Evolutionary conservation across 2,113 vertebrate species (phyloP), one percentile per base, ranked within the genome.

Genomic region (Monarcha castaneiventris): DNA sequence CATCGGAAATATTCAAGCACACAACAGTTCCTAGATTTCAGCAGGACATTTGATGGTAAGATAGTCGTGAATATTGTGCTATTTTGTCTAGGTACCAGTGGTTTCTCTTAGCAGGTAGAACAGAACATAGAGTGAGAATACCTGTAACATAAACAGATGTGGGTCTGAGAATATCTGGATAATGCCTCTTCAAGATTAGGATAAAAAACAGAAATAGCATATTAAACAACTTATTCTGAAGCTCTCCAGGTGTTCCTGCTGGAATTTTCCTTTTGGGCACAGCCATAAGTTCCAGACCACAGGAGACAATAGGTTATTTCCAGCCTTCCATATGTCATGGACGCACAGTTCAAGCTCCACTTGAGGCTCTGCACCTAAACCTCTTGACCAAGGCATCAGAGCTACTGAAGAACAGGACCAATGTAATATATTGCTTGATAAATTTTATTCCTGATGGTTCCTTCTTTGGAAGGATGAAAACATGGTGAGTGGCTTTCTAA

Each of bases 401-500:
- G 3, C 9, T 56, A 17, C 21, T 27, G 30, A 68, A 75, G 48
- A 80, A 23, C 7, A 62, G 3, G 10, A 7, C 3, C 7, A 46
- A 29, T 12, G 16, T 7, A 89, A 84, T 22, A 35, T 16, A 14
- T 4, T 73, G 39, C 41, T 83, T 87, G 54, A 85, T 94, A 84
- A 95, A 88, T 54, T 90, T 69, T 61, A 85, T 81, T 32, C 14
- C 49, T 94, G 52, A 92, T 86, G 59, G 54, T 96, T 83, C 96
- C 56, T 72, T 92, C 78, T 49, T 92, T 94, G 92, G 83, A 97
- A 93, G 58, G 84, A 82, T 48, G 32, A 52, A 90, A 95, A 96
- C 76, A 89, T 39, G 55, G 73, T 95, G 84, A 95, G 43, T 93
- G 84, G 93, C 86, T 97, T 96, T 96, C 96, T 97, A 91, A 97